Evolutionary conservation across 2,888 invertebrate genomes (phyloP), one percentile per base, ranked within the genome.

Genomic region (Epistrophe grossulariae): DNA sequence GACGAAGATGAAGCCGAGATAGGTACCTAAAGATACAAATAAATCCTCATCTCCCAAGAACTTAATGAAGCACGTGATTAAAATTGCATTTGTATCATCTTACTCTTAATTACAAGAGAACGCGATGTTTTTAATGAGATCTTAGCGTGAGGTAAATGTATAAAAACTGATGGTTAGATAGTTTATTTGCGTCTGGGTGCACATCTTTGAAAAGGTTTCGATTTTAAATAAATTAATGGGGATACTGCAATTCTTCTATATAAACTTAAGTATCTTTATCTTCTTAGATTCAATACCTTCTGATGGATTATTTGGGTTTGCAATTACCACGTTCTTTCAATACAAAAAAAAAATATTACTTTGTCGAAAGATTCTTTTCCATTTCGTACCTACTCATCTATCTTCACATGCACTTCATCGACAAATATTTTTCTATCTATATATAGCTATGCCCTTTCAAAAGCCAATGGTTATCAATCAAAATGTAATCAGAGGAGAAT

Each of bases 51-150:
- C 60, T 68, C 38, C 48, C 31, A 70, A 59, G 52, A 52, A 64
- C 83, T 79, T 89, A 90, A 89, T 90, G 90, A 89, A 90, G 89
- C 90, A 88, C 89, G 80, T 90, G 89, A 89, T 89, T 90, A 88
- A 90, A 90, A 90, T 89, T 84, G 85, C 82, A 89, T 88, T 89
- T 79, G 83, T 73, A 70, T 76, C 70, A 70, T 74, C 74, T 79
- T 79, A 66, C 71, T 76, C 79, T 87, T 87, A 87, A 87, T 87
- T 87, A 87, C 79, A 60, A 71, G 71, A n/a, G 24, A 76, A 79
- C 60, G 59, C 57, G 74, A 77, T 84, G 68, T 68, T 81, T 84
- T 79, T 87, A 87, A 87, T 87, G 87, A 87, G 87, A 79, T 83
- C 71, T 87, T 87, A 66, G 83, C 87, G 76, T 60, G 83, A 57